Base-by-base conservation (phyloP, 1,140 invertebrate genomes). In the Metopolophium dirhodum region DNA sequence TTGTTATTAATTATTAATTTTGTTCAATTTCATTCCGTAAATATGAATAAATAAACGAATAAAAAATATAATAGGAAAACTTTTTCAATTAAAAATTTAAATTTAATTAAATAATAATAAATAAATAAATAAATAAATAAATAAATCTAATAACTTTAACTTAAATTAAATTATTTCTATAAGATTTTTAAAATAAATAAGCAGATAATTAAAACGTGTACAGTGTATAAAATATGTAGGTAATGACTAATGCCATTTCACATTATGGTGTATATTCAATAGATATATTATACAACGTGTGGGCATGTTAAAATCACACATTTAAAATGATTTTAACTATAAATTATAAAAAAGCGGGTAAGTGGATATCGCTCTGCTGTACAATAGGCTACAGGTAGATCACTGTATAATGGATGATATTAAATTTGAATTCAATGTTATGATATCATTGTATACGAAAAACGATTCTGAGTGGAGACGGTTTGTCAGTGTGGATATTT, bases 81-180 rank as follows among this genome's bases (percentile, higher is more conserved):
- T 89, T 89, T 89, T 89, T 41, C 88, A 57, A 89, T 89, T 89
- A 89, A 57, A 89, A 89, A 89, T 57, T 89, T 89, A 57, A 89
- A 89, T 57, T 57, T 54, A 54, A 88, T 26, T 1, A 88, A 54
- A 89, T 54, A 1, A 88, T 88, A 89, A 41, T 37, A 57, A 57
- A 57, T 89, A 89, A 57, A 89, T 57, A 89, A 89, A 57, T 89
- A n/a, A 89, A 41, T 37, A 57, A 57, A 57, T 89, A 89, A 57
- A 89, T 57, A 89, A 89, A 57, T 89, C 22, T 54, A 22, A 11
- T 26, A 57, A 57, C 23, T 11, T 57, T 18, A 9, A 26, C 35
- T 89, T 37, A 89, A 89, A 89, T 89, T 89, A 41, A 77, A 68
- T n/a, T 77, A n/a, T 77, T 77, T 77, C 11, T n/a, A 18, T 57